A percentile compares a stretch with the other conserved stretches of the same genome.
These are phyloP conservation scores for Vombatus ursinus DNA, from an alignment of 2,113 vertebrate species.

Conservation along the genomic window DNA sequence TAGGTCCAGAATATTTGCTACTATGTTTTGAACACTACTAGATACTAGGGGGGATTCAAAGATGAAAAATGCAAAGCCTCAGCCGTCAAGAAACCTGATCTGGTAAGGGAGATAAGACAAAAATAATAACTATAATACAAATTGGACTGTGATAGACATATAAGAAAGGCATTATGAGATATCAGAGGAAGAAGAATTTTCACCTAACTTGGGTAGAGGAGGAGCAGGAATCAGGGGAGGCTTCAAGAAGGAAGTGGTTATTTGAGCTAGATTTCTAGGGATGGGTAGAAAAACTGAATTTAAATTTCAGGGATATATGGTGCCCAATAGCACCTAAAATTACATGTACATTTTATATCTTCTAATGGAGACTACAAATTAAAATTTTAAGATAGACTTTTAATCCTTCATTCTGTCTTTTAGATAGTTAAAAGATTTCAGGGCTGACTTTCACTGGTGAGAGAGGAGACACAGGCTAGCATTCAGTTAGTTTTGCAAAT, in stretches of 20 bases:
- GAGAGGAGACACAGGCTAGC: background rate
- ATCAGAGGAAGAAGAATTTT: background rate
- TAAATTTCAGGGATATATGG: background rate
- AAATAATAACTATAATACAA: background rate
- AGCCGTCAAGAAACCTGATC: background rate
- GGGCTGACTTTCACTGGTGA: background rate
- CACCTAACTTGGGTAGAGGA: background rate
- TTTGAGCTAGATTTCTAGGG: background rate
- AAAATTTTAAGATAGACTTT: background rate
- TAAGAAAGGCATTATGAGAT: background rate
- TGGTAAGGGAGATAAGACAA: background rate
- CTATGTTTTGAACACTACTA: background rate
- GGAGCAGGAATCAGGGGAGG: background rate
- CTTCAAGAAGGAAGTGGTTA: background rate
- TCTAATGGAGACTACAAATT: background rate
- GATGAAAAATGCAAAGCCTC: background rate
- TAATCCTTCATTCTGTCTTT: background rate
- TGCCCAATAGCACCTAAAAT: background rate
- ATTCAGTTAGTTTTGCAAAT: conserved; percentile 38
- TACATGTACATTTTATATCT: background rate
- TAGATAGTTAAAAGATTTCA: background rate
- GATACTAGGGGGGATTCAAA: background rate
- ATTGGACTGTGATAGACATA: background rate
- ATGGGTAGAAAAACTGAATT: background rate
- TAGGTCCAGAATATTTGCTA: background rate